A percentile compares a stretch with the other conserved stretches of the same genome.
Evolutionary conservation across 2,888 invertebrate species (phyloP).

Genomic region (Eudasyphora cyanicolor): DNA sequence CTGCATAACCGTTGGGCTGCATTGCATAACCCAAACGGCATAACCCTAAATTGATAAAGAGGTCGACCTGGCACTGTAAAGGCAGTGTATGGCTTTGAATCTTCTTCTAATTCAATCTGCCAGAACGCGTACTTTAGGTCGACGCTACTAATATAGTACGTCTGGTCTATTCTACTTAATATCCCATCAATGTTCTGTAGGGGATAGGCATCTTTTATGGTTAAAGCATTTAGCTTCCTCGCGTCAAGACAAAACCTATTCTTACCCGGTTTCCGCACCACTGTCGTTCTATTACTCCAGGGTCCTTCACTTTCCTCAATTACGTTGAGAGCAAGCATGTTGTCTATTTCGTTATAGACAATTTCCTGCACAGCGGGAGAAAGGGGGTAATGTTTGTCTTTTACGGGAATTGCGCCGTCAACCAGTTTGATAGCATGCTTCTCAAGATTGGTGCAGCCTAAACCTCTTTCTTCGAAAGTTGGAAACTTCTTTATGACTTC

Average conservation of each 20-base stretch:
- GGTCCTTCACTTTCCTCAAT: slow-evolving; percentile 69
- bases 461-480: neutral
- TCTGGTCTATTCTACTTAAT: slow-evolving; percentile 66
- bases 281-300: no score
- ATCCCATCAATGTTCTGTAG: no score
- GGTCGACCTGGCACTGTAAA: no score
- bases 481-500: no score
- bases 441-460: slow-evolving; percentile 20
- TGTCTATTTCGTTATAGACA: no score
- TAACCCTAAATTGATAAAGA: slow-evolving; percentile 53
- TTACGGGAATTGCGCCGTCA: neutral
- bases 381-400: slow-evolving; percentile 53
- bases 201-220: no score
- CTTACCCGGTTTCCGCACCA: slow-evolving; percentile 48
- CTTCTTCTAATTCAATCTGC: slow-evolving; percentile 34
- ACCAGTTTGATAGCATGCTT: neutral
- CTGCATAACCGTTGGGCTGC: no score
- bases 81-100: slow-evolving; percentile 40
- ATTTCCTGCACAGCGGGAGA: slow-evolving; percentile 63
- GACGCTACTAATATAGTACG: no score
- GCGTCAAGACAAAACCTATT: slow-evolving; percentile 55
- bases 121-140: slow-evolving; percentile 48
- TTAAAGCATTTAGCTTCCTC: no score
- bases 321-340: slow-evolving; percentile 70
- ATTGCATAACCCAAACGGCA: no score